Conservation (phyloP, 1,140 invertebrate genomes). For the Latrodectus geometricus region DNA sequence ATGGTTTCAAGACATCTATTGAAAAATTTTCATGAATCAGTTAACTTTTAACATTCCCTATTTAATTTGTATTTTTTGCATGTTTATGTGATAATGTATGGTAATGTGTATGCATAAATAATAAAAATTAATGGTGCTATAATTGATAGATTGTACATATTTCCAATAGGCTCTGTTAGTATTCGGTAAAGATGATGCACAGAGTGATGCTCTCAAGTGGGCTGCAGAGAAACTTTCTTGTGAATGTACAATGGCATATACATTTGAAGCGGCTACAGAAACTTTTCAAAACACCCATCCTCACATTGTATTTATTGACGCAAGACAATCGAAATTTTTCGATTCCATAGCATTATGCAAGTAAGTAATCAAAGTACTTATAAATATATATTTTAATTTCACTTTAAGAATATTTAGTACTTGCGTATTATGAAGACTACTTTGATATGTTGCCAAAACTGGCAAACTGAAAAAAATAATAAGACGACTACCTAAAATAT, state of each 20-base stretch:
- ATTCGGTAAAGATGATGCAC: slow-evolving; percentile 76
- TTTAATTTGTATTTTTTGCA: too few species aligned
- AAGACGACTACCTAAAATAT: too few species aligned
- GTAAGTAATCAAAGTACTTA: slow-evolving; percentile 61
- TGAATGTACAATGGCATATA: slow-evolving; percentile 73
- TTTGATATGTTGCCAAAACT: too few species aligned
- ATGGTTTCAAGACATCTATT: too few species aligned
- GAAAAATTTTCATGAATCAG: too few species aligned
- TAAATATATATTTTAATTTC: neutral
- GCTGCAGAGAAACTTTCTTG: slow-evolving; percentile 76
- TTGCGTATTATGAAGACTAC: too few species aligned
- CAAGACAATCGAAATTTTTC: slow-evolving; percentile 73
- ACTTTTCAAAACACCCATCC: slow-evolving; percentile 74
- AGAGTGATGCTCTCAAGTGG: slow-evolving; percentile 75
- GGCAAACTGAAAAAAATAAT: too few species aligned
- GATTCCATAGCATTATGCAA: slow-evolving; percentile 78
- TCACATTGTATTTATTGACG: slow-evolving; percentile 79
- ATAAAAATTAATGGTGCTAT: too few species aligned
- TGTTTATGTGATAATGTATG: too few species aligned
- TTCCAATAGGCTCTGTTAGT: slow-evolving; percentile 77
- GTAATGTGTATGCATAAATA: too few species aligned
- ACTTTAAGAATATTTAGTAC: too few species aligned
- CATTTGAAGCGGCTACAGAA: slow-evolving; percentile 74
- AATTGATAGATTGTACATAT: neutral
- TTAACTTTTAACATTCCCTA: too few species aligned